These are phyloP conservation scores for Pitangus sulphuratus DNA, from an alignment of 2,797 vertebrate species.

Conservation along the genomic window DNA sequence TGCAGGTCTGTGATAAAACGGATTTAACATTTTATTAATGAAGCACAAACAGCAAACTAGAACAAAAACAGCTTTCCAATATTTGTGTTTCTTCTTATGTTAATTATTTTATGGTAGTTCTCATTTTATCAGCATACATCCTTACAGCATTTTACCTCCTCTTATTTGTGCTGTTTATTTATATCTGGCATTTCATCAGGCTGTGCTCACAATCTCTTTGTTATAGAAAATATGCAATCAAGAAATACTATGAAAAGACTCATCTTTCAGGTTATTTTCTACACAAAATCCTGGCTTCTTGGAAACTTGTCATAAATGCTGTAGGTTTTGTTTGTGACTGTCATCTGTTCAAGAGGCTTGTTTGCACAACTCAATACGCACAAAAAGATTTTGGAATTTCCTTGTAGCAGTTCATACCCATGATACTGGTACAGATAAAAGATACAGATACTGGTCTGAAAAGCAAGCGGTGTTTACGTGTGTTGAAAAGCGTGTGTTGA, in stretches of 20 bases:
- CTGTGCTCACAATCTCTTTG: neutral
- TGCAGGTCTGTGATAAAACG: neutral
- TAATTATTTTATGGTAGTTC: neutral
- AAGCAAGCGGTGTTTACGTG: neutral
- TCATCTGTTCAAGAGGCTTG: neutral
- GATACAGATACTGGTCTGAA: neutral
- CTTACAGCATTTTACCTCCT: neutral
- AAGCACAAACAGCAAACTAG: neutral
- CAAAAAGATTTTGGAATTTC: neutral
- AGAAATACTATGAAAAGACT: neutral
- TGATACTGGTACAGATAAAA: neutral
- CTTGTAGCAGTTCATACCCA: neutral
- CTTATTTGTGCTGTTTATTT: neutral
- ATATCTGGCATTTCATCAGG: neutral
- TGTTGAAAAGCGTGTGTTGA: neutral
- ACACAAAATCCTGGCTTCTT: neutral
- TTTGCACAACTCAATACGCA: neutral
- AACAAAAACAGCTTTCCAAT: neutral
- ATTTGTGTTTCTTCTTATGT: neutral
- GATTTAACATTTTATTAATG: neutral
- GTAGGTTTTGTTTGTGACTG: neutral
- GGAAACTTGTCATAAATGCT: neutral
- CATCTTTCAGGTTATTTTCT: neutral
- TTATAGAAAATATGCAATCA: neutral
- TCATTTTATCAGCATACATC: neutral